phyloP scores from a whole-genome alignment of 2,113 vertebrate species.

The Oreochromis spilurus region DNA sequence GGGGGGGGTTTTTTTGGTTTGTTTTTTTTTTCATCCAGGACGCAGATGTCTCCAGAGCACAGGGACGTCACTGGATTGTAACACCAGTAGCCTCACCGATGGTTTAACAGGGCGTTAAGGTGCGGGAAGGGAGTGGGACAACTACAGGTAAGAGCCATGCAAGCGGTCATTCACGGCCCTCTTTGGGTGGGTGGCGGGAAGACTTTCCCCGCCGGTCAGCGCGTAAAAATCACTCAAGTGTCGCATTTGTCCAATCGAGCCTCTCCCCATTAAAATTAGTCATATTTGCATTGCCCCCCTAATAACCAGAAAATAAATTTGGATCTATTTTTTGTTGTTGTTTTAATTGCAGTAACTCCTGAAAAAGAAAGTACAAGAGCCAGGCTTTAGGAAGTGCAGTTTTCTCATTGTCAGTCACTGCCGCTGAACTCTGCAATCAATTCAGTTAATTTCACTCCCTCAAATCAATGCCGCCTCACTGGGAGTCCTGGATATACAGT shows the following conservation, averaged over 20 bases:
- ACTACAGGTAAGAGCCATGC: constrained; percentile 59
- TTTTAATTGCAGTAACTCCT: background rate
- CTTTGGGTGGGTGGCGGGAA: background rate
- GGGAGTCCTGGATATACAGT: background rate
- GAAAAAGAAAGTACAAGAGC: background rate
- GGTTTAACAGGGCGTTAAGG: constrained; percentile 76
- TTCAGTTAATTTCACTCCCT: background rate
- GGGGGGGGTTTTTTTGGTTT: too few species aligned
- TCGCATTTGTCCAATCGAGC: background rate
- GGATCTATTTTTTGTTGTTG: fast-evolving
- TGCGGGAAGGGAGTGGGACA: constrained; percentile 70
- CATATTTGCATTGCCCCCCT: fast-evolving
- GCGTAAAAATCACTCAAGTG: background rate
- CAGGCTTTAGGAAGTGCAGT: fast-evolving
- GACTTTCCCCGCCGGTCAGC: background rate
- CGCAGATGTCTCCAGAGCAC: constrained; percentile 40
- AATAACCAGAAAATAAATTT: background rate
- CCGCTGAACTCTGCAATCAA: background rate
- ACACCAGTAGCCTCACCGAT: constrained; percentile 72
- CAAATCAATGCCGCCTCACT: background rate
- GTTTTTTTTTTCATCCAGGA: background rate
- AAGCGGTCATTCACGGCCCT: background rate
- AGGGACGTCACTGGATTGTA: constrained; percentile 64
- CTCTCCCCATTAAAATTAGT: background rate
- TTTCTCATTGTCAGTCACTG: background rate